A percentile compares a stretch with the other conserved stretches of the same genome.
Conservation (phyloP, 2,113 vertebrate genomes). For the Paradisaea rubra region DNA sequence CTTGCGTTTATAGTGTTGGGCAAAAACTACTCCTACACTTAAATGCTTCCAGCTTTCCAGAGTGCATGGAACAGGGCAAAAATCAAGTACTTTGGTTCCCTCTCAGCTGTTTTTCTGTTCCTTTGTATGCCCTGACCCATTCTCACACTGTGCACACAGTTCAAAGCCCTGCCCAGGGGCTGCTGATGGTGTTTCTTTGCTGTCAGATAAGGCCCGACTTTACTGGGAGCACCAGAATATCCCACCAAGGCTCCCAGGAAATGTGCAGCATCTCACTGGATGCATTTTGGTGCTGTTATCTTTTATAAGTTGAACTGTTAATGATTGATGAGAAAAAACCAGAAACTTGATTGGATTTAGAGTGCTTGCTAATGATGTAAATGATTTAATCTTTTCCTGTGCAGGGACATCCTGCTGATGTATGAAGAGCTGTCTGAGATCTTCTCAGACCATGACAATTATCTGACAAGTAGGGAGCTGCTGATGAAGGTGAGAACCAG, state of each 20-base stretch:
- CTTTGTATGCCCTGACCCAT: not conserved
- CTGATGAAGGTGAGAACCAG: constrained; percentile 87
- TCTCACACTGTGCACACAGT: not conserved
- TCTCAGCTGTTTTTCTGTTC: not conserved
- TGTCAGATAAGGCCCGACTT: not conserved
- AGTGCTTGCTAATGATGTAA: not conserved
- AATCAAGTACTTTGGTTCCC: not conserved
- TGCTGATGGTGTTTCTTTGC: not conserved
- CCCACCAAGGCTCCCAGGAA: not conserved
- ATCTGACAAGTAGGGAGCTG: constrained; percentile 88
- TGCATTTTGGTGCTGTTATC: not conserved
- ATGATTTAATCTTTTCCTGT: not conserved
- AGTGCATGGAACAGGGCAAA: not conserved
- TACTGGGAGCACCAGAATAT: not conserved
- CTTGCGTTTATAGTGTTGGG: not conserved
- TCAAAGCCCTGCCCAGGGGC: not conserved
- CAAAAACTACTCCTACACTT: not conserved
- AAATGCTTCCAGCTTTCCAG: not conserved
- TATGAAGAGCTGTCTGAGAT: constrained; percentile 94
- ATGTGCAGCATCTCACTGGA: not conserved
- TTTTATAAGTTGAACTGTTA: not conserved
- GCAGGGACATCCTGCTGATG: constrained; percentile 84
- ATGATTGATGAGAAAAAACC: not conserved
- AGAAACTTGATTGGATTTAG: not conserved
- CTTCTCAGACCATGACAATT: constrained; percentile 93